Base-by-base conservation (phyloP, 2,797 vertebrate genomes). In the Podarcis lilfordi region DNA sequence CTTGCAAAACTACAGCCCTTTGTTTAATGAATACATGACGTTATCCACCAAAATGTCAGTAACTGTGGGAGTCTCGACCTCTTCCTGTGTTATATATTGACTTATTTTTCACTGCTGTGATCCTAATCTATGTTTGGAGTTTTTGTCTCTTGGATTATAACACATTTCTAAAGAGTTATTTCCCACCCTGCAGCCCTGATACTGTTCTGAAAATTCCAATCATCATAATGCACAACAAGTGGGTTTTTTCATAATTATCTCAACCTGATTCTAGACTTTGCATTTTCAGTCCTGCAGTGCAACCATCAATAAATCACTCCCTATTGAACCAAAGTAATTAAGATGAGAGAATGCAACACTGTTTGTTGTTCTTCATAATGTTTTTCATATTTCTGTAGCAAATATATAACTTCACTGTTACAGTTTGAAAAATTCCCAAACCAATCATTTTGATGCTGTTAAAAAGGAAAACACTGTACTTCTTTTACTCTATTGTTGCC, bases 301-400 rank as follows among this genome's bases (percentile, higher is more conserved):
- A 84, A 79, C 13, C 40, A 27, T 84, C 81, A 78, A 83, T 66
- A 88, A 66, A 78, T 69, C 59, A 83, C 61, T 82, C 61, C 74
- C 61, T 83, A 88, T 77, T 77, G 86, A 82, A 77, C 40, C 37
- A 50, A 82, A 82, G 72, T 88, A 88, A 77, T 72, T 23, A 71
- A n/a, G 43, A 27, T 50, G 84, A 69, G 25, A 5, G 71, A 86
- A 84, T 37, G 37, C 81, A 9, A 78, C 0, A 3, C 21, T 1
- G 32, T 37, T 77, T n/a, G 45, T 17, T 90, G 37, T 32, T 55
- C 55, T 89, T 40, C 40, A 84, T 86, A 17, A 11, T 84, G 59
- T 0, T 19, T 84, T 91, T 74, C 32, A 37, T 7, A 91, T 86
- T 75, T 91, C 23, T 32, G 29, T 77, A 69, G 3, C 2, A 88